A percentile compares a stretch with the other conserved stretches of the same genome.
phyloP scores from a whole-genome alignment of 2,797 vertebrate genomes.

The Acanthurus tractus region DNA sequence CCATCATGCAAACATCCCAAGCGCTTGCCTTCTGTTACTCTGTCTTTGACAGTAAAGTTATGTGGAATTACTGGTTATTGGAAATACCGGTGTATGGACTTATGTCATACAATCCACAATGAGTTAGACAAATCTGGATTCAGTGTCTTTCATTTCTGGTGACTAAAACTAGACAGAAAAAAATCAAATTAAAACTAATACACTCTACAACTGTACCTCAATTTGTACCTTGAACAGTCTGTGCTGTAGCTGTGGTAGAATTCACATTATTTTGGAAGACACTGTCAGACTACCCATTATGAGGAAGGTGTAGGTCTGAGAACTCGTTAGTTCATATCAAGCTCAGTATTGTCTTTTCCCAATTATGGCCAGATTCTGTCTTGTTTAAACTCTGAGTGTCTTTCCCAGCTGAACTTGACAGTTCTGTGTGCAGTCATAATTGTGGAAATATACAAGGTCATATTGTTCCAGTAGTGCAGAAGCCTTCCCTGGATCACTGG shows the following conservation, averaged over 20 bases:
- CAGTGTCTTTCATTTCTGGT: no score
- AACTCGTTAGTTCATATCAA: no score
- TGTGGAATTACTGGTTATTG: no score
- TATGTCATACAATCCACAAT: neutral
- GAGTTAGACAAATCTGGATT: neutral
- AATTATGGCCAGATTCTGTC: neutral
- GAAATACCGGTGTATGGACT: neutral
- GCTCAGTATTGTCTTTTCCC: neutral
- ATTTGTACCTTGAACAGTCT: no score
- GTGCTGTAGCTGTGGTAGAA: no score
- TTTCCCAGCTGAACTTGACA: slow-evolving; percentile 23
- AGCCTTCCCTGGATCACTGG: slow-evolving; percentile 47
- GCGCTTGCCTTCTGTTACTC: neutral
- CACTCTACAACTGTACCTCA: no score
- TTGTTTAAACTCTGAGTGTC: slow-evolving; percentile 10
- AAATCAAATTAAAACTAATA: no score
- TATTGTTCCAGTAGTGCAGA: slow-evolving; percentile 37
- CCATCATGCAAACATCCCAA: neutral
- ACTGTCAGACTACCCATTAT: no score
- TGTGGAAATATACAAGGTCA: slow-evolving; percentile 48
- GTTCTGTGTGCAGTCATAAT: slow-evolving; percentile 40
- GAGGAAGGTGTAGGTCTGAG: no score
- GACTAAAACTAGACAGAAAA: no score
- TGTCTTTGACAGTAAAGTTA: neutral
- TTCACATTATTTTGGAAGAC: no score